Evolutionary conservation across 2,888 invertebrate species (phyloP), one percentile per base, ranked within the genome.

Genomic region (Amblyjoppa proteus): DNA sequence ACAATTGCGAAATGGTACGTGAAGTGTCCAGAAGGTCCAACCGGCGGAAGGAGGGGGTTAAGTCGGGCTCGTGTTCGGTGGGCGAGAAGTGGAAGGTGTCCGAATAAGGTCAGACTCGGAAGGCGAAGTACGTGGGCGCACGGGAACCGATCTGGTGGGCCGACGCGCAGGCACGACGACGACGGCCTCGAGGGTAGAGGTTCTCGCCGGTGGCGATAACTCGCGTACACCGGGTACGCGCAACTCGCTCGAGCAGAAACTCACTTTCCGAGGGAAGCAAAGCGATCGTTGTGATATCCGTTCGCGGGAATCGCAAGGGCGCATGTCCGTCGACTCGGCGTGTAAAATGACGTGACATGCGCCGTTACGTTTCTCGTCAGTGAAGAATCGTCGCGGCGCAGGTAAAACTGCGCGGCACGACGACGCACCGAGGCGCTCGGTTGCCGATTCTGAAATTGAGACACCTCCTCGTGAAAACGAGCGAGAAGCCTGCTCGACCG

Each of bases 91-190:
- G 91, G 91, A 92, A 93, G 92, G 91, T 92, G 91, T 92, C 93
- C 93, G 93, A 93, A 93, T 93, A 93, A 93, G 93, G 93, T 92
- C 91, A 92, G 91, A 90, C 89, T 88, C 83, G 89, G 90, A 89
- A 90, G 90, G 89, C 90, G 87, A 87, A 76, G 88, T 84, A 83
- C 83, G 89, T 88, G 89, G 89, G 89, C 88, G 89, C 85, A 70
- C 79, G 81, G 81, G 87, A 80, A 87, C 83, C 85, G 53, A 87
- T 83, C 85, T 82, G 84, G 87, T 87, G 88, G 85, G 85, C 80
- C 85, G 85, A 45, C 53, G 70, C 51, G 76, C 56, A 20, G 16
- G 73, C 74, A 81, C 81, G 77, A 85, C 76, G 66, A 82, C 82
- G 68, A 74, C 75, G 64, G 61, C 81, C 45, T 92, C 91, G 90